A percentile compares a stretch with the other conserved stretches of the same genome.
These are phyloP conservation scores for Diplodus sargus DNA, from an alignment of 2,797 vertebrate species.

Conservation along the genomic window DNA sequence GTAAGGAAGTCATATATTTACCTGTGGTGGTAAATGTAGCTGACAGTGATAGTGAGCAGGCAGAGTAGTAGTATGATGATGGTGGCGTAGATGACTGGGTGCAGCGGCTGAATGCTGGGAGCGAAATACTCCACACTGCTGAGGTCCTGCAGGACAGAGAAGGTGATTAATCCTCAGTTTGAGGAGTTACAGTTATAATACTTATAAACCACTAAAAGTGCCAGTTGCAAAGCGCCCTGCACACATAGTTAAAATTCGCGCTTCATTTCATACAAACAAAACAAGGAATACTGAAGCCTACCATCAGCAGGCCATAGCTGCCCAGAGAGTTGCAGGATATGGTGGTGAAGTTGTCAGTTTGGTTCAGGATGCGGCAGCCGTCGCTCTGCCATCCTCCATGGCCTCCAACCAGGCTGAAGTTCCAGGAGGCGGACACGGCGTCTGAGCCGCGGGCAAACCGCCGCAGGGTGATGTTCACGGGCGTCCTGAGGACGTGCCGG, in stretches of 20 bases:
- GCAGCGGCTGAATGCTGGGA: slow-evolving; percentile 87
- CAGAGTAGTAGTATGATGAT: slow-evolving; percentile 89
- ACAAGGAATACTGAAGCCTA: slow-evolving; percentile 63
- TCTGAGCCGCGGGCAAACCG: slow-evolving; percentile 92
- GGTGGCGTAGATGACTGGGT: slow-evolving; percentile 95
- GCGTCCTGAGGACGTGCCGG: slow-evolving; percentile 79
- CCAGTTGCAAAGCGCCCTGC: background rate
- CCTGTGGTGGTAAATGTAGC: slow-evolving; percentile 96
- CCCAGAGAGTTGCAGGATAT: slow-evolving; percentile 94
- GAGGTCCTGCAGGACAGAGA: slow-evolving; percentile 87
- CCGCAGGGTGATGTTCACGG: slow-evolving; percentile 92
- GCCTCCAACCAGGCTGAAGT: slow-evolving; percentile 90
- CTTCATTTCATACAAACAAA: background rate
- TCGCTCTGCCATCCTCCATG: slow-evolving; percentile 96
- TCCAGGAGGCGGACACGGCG: slow-evolving; percentile 92
- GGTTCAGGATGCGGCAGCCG: slow-evolving; percentile 90
- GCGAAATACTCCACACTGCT: slow-evolving; percentile 88
- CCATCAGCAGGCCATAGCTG: slow-evolving; percentile 97
- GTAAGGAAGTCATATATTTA: slow-evolving; percentile 61
- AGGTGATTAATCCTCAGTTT: background rate
- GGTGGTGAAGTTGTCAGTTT: slow-evolving; percentile 94
- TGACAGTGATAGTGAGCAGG: slow-evolving; percentile 89
- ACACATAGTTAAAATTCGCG: too few species aligned
- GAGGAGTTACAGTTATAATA: background rate
- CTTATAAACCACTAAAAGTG: background rate